Evolutionary conservation across 2,888 invertebrate genomes (phyloP).

Genomic region (Leptopilina myrica): DNA sequence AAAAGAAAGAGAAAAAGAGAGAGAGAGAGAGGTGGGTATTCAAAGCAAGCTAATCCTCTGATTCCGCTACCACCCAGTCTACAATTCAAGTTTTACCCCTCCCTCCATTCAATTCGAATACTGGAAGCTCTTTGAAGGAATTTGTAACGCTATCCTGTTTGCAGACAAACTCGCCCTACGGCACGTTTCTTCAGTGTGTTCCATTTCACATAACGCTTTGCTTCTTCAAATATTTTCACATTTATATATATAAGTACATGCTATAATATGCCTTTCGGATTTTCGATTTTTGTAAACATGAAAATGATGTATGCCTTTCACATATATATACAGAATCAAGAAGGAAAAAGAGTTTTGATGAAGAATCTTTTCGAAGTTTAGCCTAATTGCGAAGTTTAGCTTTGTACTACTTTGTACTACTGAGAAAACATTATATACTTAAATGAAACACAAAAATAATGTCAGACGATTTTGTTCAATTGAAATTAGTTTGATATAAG

Average conservation of each 20-base stretch:
- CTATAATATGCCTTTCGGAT: no score
- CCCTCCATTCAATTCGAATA: slow-evolving; percentile 65
- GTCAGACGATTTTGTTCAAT: no score
- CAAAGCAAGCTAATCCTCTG: slow-evolving; percentile 71
- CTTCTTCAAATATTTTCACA: slow-evolving; percentile 26
- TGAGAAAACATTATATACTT: no score
- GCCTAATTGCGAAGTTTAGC: no score
- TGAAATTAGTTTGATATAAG: no score
- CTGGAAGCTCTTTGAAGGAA: slow-evolving; percentile 63
- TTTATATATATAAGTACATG: background rate
- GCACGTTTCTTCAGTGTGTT: slow-evolving; percentile 31
- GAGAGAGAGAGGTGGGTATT: slow-evolving; percentile 53
- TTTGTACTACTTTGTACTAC: no score
- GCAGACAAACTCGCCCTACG: slow-evolving; percentile 56
- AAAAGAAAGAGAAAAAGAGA: background rate
- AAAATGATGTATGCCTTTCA: background rate
- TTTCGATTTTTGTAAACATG: background rate
- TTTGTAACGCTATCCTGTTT: slow-evolving; percentile 74
- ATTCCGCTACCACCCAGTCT: slow-evolving; percentile 66
- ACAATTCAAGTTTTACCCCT: slow-evolving; percentile 58
- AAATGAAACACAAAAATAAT: no score
- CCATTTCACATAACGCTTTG: background rate
- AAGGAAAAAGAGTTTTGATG: no score
- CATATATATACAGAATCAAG: no score
- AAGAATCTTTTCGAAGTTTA: no score